phyloP scores from a whole-genome alignment of 2,113 vertebrate species.

The human (Homo sapiens) region DNA sequence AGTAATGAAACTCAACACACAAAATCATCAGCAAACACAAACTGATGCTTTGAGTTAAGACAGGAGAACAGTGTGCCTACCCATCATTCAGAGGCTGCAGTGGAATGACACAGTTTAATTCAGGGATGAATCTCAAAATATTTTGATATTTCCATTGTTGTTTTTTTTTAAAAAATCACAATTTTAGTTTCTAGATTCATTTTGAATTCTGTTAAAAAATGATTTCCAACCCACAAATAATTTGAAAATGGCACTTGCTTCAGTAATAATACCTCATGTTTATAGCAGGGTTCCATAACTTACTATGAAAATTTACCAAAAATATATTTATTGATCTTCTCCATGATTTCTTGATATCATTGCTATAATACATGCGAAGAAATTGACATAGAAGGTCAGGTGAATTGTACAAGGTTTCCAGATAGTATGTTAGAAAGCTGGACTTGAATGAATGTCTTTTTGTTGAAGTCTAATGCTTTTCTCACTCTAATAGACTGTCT shows the following conservation, averaged over 20 bases:
- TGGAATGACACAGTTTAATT: neutral
- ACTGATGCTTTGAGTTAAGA: neutral
- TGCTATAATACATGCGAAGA: neutral
- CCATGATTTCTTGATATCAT: neutral
- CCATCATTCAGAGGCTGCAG: rapidly evolving
- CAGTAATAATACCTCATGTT: neutral
- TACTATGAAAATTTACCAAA: neutral
- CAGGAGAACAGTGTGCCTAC: neutral
- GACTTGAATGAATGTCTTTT: neutral
- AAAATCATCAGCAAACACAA: neutral
- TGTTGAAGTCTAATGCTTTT: neutral
- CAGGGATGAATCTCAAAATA: neutral
- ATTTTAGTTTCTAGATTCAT: neutral
- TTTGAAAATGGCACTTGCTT: neutral
- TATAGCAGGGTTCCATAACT: neutral
- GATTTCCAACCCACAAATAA: neutral
- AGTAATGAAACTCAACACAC: neutral
- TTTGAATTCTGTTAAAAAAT: neutral
- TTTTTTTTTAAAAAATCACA: neutral
- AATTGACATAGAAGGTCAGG: neutral
- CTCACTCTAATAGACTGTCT: neutral
- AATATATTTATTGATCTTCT: neutral
- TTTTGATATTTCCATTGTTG: neutral
- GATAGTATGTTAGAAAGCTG: neutral
- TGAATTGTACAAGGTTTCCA: neutral